Percentiles rank a stretch among this genome's conserved stretches.
phyloP scores from a whole-genome alignment of 1,140 invertebrate genomes.

The Spodoptera litura region DNA sequence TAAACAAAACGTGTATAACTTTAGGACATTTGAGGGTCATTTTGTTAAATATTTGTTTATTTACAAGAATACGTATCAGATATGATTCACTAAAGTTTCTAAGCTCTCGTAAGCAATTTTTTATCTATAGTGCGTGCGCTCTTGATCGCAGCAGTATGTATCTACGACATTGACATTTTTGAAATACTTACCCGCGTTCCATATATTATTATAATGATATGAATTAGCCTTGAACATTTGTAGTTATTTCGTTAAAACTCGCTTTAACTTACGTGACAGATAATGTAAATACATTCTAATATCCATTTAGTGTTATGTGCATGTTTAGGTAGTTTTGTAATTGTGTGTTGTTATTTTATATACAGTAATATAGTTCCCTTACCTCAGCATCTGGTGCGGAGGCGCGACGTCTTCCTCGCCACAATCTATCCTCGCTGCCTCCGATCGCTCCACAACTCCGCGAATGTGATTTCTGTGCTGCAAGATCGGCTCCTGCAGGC shows the following conservation, averaged over 20 bases:
- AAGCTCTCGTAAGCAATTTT: neutral
- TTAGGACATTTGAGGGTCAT: neutral
- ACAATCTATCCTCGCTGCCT: constrained; percentile 86
- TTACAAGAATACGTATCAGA: constrained; percentile 27
- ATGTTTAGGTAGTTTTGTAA: neutral
- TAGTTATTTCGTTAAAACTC: constrained; percentile 5
- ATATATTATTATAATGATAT: neutral
- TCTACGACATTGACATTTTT: constrained; percentile 50
- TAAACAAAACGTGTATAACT: too few species aligned
- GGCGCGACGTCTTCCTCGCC: constrained; percentile 85
- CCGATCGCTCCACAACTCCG: constrained; percentile 94
- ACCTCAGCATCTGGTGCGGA: constrained; percentile 82
- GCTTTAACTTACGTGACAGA: neutral
- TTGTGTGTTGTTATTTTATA: neutral
- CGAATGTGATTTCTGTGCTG: constrained; percentile 91
- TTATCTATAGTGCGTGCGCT: neutral
- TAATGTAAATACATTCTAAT: neutral
- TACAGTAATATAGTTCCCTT: constrained; percentile 38
- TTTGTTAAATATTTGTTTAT: constrained; percentile 40
- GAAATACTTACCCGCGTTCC: constrained; percentile 20
- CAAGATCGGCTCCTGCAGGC: constrained; percentile 92
- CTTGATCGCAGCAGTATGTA: neutral
- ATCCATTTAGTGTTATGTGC: neutral
- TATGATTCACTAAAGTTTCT: neutral
- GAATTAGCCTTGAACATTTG: constrained; percentile 26